phyloP scores from a whole-genome alignment of 1,140 invertebrate genomes.

The Drosophila bocki region DNA sequence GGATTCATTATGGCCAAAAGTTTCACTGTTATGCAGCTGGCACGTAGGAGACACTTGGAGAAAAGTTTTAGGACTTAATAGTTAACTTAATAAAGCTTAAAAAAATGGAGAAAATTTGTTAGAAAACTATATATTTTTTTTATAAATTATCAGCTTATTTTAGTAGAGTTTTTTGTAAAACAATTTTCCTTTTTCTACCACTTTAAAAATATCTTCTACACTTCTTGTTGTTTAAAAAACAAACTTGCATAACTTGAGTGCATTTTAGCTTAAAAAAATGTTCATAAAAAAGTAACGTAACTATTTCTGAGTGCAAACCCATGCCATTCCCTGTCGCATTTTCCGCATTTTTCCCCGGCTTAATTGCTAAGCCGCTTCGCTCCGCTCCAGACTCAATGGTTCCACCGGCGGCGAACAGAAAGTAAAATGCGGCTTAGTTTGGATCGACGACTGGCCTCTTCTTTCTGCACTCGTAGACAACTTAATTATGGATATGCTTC shows the following conservation, averaged over 20 bases:
- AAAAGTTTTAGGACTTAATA: neutral
- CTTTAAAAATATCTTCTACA: neutral
- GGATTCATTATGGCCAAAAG: constrained; percentile 46
- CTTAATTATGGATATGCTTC: constrained; percentile 68
- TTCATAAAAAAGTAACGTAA: neutral
- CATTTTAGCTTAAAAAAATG: neutral
- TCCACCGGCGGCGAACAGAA: constrained; percentile 47
- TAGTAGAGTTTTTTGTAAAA: neutral
- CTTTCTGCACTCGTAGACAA: constrained; percentile 74
- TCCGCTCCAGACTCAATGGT: constrained; percentile 28
- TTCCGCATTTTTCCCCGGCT: constrained; percentile 68
- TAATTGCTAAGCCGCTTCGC: constrained; percentile 54
- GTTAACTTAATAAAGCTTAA: neutral
- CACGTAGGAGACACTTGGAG: constrained; percentile 1
- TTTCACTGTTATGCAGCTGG: constrained; percentile 48
- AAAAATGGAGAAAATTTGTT: neutral
- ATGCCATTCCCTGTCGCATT: constrained; percentile 28
- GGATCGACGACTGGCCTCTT: constrained; percentile 3
- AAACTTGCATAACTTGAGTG: neutral
- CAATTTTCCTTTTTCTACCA: neutral
- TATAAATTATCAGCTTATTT: neutral
- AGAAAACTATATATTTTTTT: no score
- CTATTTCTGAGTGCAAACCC: constrained; percentile 23
- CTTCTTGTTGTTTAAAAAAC: neutral
- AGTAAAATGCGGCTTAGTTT: constrained; percentile 64